Percentiles rank a stretch among this genome's conserved stretches.
Conservation (phyloP, 2,888 invertebrate genomes). For the Volucella zonaria region DNA sequence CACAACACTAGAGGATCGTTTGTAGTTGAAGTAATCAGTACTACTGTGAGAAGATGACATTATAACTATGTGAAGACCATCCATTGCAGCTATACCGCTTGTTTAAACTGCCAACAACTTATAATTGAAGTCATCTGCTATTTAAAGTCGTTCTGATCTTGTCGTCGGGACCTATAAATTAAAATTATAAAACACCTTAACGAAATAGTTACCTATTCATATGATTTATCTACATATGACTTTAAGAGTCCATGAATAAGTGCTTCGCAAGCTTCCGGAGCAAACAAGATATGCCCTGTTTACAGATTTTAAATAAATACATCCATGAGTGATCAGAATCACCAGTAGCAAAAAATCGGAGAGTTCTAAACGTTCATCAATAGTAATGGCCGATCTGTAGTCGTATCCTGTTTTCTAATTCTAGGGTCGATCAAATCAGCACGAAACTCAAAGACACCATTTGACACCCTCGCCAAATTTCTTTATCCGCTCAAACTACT, state of each 20-base stretch:
- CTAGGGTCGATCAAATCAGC: neutral
- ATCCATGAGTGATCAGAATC: neutral
- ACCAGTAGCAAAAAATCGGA: neutral
- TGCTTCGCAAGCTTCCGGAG: neutral
- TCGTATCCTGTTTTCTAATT: conserved; percentile 12
- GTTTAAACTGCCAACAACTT: conserved; percentile 30
- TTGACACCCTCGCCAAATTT: neutral
- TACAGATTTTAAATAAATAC: neutral
- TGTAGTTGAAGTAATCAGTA: conserved; percentile 12
- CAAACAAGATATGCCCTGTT: conserved; percentile 5
- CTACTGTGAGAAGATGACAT: conserved; percentile 4
- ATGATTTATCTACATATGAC: neutral
- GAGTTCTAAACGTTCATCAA: neutral
- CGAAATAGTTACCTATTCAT: neutral
- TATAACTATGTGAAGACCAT: neutral
- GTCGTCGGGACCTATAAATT: conserved; percentile 15
- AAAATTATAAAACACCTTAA: conserved; percentile 4
- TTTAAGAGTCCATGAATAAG: neutral
- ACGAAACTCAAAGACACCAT: neutral
- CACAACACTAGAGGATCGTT: conserved; percentile 22
- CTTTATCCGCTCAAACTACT: too few species aligned
- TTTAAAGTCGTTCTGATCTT: conserved; percentile 10
- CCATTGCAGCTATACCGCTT: neutral
- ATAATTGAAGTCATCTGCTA: neutral
- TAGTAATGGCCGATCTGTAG: neutral